Conservation (phyloP, 2,888 invertebrate species). For the Euzophera pinguis region DNA sequence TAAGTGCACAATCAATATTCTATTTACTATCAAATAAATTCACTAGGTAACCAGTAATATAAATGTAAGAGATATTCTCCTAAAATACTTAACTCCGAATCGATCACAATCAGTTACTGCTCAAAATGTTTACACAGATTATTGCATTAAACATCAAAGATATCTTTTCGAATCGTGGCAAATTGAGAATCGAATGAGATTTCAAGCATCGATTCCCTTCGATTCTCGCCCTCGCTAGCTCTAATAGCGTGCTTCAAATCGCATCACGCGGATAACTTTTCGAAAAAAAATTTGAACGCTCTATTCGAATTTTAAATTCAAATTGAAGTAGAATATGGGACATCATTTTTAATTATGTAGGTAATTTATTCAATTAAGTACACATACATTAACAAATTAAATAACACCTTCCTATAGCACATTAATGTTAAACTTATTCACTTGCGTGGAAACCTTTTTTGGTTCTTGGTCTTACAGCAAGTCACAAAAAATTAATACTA, state of each 20-base stretch:
- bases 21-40: no score
- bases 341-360: no score
- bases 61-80: conserved; percentile 35
- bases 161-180: conserved; percentile 24
- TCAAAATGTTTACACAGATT: conserved; percentile 7
- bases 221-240: conserved; percentile 24
- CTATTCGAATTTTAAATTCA: conserved; percentile 32
- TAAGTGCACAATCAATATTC: no score
- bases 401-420: no score
- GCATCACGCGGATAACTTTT: conserved; percentile 30
- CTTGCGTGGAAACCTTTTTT: no score
- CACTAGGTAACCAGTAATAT: conserved; percentile 16
- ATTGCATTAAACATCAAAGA: conserved; percentile 26
- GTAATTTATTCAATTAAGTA: no score
- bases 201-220: conserved; percentile 30
- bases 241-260: conserved; percentile 25
- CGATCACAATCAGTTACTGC: conserved; percentile 34
- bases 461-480: no score
- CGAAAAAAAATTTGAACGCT: conserved; percentile 44
- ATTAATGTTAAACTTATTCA: no score
- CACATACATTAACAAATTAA: no score
- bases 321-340: conserved; percentile 22
- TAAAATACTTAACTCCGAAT: conserved; percentile 28
- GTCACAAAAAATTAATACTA: no score
- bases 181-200: conserved; percentile 32